A percentile compares a stretch with the other conserved stretches of the same genome.
Evolutionary conservation across 1,140 invertebrate genomes (phyloP).

Genomic region (Calliopsis andreniformis): DNA sequence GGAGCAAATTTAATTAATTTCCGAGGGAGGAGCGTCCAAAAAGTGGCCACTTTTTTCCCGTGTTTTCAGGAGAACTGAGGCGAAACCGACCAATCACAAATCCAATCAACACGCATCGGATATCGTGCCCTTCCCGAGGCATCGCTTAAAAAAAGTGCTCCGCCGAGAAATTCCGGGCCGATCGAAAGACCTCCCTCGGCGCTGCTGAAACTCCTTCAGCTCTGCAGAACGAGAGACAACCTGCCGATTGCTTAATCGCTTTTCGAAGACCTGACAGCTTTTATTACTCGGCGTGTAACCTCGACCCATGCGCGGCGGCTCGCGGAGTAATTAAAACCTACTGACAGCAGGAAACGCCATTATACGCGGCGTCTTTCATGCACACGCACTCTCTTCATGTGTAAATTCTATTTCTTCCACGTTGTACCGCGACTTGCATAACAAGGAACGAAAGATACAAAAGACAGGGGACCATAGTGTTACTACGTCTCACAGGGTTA

Average conservation of each 20-base stretch:
- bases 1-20: constrained; percentile 25
- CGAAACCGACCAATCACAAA: constrained; percentile 10
- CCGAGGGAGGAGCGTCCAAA: too few relatives aligned
- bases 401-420: constrained; percentile 19
- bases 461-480: too few relatives aligned
- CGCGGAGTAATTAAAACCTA: constrained; percentile 34
- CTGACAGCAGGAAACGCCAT: neutral
- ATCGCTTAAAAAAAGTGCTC: constrained; percentile 3
- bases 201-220: neutral
- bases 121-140: constrained; percentile 1
- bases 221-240: neutral
- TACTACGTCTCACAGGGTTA: too few relatives aligned
- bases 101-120: constrained; percentile 31
- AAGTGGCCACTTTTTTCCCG: neutral
- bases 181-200: constrained; percentile 26
- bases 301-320: neutral
- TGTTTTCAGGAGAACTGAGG: neutral
- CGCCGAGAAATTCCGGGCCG: constrained; percentile 14
- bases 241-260: constrained; percentile 35
- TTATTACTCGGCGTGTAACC: constrained; percentile 15
- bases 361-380: neutral
- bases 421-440: neutral
- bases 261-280: constrained; percentile 10
- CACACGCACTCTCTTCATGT: constrained; percentile 26
- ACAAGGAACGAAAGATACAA: neutral